Evolutionary conservation across 2,888 invertebrate genomes (phyloP).

Genomic region (Steinernema hermaphroditum): DNA sequence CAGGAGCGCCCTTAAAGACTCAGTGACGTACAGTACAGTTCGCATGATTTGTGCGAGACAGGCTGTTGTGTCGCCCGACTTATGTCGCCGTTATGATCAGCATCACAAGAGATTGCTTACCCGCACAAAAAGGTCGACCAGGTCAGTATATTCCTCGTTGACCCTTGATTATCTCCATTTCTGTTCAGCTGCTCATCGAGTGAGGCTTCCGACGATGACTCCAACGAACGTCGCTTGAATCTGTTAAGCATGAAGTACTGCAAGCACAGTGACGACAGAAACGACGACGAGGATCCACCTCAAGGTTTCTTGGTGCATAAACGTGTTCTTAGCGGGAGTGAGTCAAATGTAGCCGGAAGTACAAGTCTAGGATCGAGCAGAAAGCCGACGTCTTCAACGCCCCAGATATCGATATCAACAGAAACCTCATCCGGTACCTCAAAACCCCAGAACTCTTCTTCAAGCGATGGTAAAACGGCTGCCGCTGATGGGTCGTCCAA

Average conservation of each 20-base stretch:
- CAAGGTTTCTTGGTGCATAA: neutral
- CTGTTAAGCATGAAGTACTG: slow-evolving; percentile 48
- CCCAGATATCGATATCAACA: neutral
- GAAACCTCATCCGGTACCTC: neutral
- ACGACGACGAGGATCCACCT: slow-evolving; percentile 40
- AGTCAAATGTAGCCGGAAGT: neutral
- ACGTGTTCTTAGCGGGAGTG: neutral
- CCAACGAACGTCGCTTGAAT: slow-evolving; percentile 67
- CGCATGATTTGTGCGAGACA: slow-evolving; percentile 62
- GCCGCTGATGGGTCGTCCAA: neutral
- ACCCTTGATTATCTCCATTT: too few relatives aligned
- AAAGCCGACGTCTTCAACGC: neutral
- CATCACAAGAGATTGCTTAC: slow-evolving; percentile 51
- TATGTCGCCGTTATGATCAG: slow-evolving; percentile 58
- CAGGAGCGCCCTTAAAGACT: slow-evolving; percentile 20
- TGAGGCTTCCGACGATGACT: slow-evolving; percentile 80
- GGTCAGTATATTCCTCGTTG: slow-evolving; percentile 35
- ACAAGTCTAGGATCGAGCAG: neutral
- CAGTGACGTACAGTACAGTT: slow-evolving; percentile 47
- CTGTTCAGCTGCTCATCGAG: slow-evolving; percentile 89
- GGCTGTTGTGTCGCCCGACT: slow-evolving; percentile 62
- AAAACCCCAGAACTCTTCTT: neutral
- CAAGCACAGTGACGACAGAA: slow-evolving; percentile 37
- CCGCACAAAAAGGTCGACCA: slow-evolving; percentile 50
- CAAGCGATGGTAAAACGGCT: neutral